A percentile compares a stretch with the other conserved stretches of the same genome.
phyloP scores from a whole-genome alignment of 2,113 vertebrate genomes.

The Eptesicus fuscus region DNA sequence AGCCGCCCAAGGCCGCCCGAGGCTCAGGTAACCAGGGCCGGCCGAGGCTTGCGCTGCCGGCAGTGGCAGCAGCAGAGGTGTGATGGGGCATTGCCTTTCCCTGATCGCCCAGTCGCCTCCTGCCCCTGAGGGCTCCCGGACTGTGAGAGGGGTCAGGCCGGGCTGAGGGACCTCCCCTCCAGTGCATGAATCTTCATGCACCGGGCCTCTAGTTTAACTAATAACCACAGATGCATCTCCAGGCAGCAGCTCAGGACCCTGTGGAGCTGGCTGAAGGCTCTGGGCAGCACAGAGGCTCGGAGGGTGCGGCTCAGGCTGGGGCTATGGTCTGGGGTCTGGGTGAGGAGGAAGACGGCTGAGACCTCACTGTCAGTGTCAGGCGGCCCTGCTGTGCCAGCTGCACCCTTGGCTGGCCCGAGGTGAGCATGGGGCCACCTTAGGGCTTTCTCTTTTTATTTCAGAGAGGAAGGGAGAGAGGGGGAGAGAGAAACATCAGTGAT shows the following conservation, averaged over 20 bases:
- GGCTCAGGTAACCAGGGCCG: too few species aligned
- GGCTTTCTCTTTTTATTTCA: neutral
- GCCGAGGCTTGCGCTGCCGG: too few species aligned
- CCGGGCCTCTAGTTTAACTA: neutral
- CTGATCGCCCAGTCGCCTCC: too few species aligned
- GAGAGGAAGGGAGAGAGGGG: neutral
- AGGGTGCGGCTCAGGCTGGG: neutral
- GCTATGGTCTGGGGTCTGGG: neutral
- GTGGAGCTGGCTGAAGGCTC: neutral
- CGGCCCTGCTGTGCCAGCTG: neutral
- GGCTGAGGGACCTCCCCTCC: too few species aligned
- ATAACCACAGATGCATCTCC: neutral
- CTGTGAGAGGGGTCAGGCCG: too few species aligned
- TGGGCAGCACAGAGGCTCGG: neutral
- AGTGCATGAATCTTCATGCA: too few species aligned
- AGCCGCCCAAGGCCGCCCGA: too few species aligned
- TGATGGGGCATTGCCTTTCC: too few species aligned
- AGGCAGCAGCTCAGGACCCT: neutral
- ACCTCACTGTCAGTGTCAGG: neutral
- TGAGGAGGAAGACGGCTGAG: neutral
- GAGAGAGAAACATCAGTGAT: neutral
- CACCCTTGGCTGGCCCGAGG: neutral
- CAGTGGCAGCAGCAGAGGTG: too few species aligned
- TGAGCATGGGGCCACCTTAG: too few species aligned
- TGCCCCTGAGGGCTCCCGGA: too few species aligned